phyloP scores from a whole-genome alignment of 2,888 invertebrate genomes.

The Agrilus biguttatus region DNA sequence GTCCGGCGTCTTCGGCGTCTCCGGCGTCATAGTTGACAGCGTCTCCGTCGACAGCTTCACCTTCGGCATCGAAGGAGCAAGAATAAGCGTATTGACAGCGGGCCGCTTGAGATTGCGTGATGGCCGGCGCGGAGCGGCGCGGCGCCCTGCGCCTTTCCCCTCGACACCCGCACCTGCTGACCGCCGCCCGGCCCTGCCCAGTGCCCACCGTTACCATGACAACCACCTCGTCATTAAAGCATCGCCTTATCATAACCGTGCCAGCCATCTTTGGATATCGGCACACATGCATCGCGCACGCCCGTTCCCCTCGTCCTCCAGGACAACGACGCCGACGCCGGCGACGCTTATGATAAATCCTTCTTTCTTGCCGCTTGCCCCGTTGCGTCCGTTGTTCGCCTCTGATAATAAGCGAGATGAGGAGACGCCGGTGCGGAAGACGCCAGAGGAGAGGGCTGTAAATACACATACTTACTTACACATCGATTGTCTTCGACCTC shows the following conservation, averaged over 20 bases:
- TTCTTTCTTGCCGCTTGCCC: neutral
- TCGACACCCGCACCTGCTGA: conserved; percentile 18
- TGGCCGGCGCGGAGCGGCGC: conserved; percentile 25
- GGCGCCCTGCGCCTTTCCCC: conserved; percentile 6
- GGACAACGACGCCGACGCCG: neutral
- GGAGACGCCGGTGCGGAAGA: conserved; percentile 10
- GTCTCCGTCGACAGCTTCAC: conserved; percentile 1
- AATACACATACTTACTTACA: too few relatives aligned
- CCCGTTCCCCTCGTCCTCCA: conserved; percentile 6
- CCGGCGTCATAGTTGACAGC: conserved; percentile 26
- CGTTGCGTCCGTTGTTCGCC: conserved; percentile 1
- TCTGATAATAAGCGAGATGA: conserved; percentile 4
- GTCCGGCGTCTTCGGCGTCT: conserved; percentile 22
- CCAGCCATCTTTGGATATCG: conserved; percentile 33
- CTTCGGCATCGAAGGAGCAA: conserved; percentile 10
- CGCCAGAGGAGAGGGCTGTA: conserved; percentile 3
- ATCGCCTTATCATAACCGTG: conserved; percentile 42
- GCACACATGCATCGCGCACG: conserved; percentile 20
- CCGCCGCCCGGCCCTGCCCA: conserved; percentile 29
- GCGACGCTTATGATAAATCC: neutral
- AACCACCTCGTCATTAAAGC: conserved; percentile 40
- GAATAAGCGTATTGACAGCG: conserved; percentile 20
- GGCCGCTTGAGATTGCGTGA: conserved; percentile 33
- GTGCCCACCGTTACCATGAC: conserved; percentile 36
- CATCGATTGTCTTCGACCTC: too few relatives aligned